A percentile compares a stretch with the other conserved stretches of the same genome.
phyloP scores from a whole-genome alignment of 2,797 vertebrate species.

The Trichosurus vulpecula region DNA sequence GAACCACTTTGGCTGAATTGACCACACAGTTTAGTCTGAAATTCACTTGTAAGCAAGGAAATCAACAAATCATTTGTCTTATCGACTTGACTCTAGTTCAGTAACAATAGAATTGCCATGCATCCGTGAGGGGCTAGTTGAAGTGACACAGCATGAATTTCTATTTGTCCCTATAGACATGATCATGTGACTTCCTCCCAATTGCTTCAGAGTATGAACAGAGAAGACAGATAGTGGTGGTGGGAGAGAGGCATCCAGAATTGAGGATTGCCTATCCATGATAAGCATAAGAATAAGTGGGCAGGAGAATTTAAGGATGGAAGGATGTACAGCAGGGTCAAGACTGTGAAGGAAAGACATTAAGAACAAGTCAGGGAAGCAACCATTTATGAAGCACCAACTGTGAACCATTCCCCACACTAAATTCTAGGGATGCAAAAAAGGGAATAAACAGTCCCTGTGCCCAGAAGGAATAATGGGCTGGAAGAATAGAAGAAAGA shows the following conservation, averaged over 20 bases:
- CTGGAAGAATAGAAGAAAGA: neutral
- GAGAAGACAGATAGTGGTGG: neutral
- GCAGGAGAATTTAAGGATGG: neutral
- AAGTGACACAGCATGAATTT: neutral
- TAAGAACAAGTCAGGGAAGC: neutral
- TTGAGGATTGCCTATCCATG: neutral
- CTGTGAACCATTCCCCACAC: neutral
- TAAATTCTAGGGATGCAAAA: neutral
- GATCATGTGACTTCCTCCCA: neutral
- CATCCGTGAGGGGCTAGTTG: neutral
- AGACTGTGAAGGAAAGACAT: neutral
- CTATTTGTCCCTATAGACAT: neutral
- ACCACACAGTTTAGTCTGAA: neutral
- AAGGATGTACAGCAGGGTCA: neutral
- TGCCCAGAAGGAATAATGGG: neutral
- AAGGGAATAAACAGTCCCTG: neutral
- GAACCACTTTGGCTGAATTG: neutral
- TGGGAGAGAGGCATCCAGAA: neutral
- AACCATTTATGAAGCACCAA: neutral
- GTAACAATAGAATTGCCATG: neutral
- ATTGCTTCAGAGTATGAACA: neutral
- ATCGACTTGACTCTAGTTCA: neutral
- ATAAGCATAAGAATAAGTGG: neutral
- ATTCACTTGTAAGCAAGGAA: neutral
- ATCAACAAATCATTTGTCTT: neutral